Base-by-base conservation (phyloP, 2,888 invertebrate species). In the Mycalesis mineus region DNA sequence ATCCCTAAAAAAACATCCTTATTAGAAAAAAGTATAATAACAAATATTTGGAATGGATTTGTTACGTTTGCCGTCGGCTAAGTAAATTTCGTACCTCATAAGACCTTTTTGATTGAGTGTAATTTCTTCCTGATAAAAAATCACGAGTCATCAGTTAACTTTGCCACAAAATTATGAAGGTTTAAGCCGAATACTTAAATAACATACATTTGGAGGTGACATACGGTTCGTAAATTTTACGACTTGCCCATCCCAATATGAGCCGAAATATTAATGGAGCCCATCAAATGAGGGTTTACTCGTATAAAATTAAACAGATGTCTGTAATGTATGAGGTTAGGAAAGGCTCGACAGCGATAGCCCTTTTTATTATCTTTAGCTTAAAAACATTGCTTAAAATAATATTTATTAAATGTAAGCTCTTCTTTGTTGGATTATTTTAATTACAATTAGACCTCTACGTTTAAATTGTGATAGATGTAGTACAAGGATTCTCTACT, bases 181-280 rank as follows among this genome's bases (percentile, higher is more conserved):
- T 7, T 48, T 52, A 48, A 48, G 15, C 48, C 11, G 48, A 17
- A 48, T 11, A 15, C 33, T 11, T 11, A 11, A 9, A 2, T 33
- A 48, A 48, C 36, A 36, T 48, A 48, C 14, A 13, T 48, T 36
- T 17, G 7, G 14, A n/a, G 41, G 37, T 48, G 56, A 44, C 56
- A 56, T 47, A 48, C 48, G 55, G 33, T 54, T 28, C 31, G 48
- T 48, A 40, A 51, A 53, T 53, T 60, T 60, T 60, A 60, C 52
- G 59, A 60, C 13, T 47, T 36, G 52, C 37, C 48, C 49, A 17
- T 49, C 37, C 29, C 50, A 41, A 31, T 45, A 36, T 37, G 36
- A 48, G 45, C 51, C 41, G 40, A 31, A 49, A 37, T 52, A 55
- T 47, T 40, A 55, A 55, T 42, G 51, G 39, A 8, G 55, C 52